These are phyloP conservation scores for Steinernema khuongi DNA, from an alignment of 1,140 invertebrate species.

Conservation along the genomic window DNA sequence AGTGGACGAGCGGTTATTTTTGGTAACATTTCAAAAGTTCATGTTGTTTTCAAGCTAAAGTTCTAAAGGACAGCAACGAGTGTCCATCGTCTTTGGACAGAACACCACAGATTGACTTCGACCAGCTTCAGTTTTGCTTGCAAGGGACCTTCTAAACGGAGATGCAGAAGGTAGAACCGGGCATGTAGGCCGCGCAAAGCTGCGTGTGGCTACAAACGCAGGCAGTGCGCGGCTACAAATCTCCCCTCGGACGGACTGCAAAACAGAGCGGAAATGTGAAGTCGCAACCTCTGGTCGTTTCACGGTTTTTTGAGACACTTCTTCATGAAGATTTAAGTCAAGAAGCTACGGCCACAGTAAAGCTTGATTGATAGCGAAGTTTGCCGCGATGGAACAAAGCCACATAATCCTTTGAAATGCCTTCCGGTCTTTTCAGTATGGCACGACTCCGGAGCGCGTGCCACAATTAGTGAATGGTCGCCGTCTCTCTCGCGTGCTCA, in stretches of 20 bases:
- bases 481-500: background rate
- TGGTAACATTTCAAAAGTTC: too few species aligned
- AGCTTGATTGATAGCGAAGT: constrained; percentile 16
- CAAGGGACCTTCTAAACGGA: too few species aligned
- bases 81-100: too few species aligned
- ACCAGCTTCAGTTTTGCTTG: too few species aligned
- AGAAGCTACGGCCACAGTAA: background rate
- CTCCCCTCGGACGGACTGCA: background rate
- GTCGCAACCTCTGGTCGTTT: background rate
- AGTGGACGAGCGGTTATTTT: too few species aligned
- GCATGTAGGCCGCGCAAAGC: too few species aligned
- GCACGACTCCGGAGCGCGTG: background rate
- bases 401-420: constrained; percentile 13
- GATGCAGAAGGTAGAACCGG: too few species aligned
- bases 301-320: background rate
- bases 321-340: constrained; percentile 2
- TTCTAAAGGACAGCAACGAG: too few species aligned
- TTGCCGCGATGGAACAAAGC: constrained; percentile 14
- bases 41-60: too few species aligned
- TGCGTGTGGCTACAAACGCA: too few species aligned
- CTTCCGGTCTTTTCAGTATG: constrained; percentile 14
- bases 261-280: background rate
- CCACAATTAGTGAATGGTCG: constrained; percentile 16
- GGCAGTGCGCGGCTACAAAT: too few species aligned
- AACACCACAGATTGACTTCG: too few species aligned